These are phyloP conservation scores for Drosophila ezoana DNA, from an alignment of 2,888 invertebrate species.

Conservation along the genomic window DNA sequence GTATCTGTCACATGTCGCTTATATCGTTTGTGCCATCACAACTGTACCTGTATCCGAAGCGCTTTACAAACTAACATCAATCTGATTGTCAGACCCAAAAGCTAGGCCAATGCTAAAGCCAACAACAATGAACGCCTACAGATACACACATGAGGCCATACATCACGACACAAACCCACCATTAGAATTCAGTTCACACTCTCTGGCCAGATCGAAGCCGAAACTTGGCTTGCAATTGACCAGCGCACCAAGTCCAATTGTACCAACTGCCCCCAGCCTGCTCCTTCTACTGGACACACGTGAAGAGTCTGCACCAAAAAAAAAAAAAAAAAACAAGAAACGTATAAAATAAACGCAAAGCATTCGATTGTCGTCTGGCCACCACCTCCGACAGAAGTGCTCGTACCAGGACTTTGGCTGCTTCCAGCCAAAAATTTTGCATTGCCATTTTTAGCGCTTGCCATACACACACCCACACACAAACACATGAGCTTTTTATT, in stretches of 20 bases:
- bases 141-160: slow-evolving; percentile 9
- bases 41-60: slow-evolving; percentile 42
- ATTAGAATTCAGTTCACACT: slow-evolving; percentile 41
- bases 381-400: slow-evolving; percentile 18
- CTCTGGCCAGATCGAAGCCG: slow-evolving; percentile 29
- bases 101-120: slow-evolving; percentile 30
- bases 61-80: slow-evolving; percentile 49
- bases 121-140: slow-evolving; percentile 43
- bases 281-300: slow-evolving; percentile 5
- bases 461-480: slow-evolving; percentile 14
- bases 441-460: slow-evolving; percentile 75
- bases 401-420: slow-evolving; percentile 43
- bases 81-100: slow-evolving; percentile 44
- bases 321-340: slow-evolving; percentile 18
- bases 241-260: slow-evolving; percentile 74
- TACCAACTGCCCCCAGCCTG: slow-evolving; percentile 32
- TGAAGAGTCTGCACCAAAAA: slow-evolving; percentile 28
- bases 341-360: slow-evolving; percentile 51
- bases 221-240: slow-evolving; percentile 79
- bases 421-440: slow-evolving; percentile 60
- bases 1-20: slow-evolving; percentile 1
- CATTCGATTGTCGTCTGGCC: slow-evolving; percentile 75
- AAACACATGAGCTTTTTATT: slow-evolving; percentile 51
- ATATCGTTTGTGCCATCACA: slow-evolving; percentile 4
- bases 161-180: slow-evolving; percentile 24